Base-by-base conservation (phyloP, 1,140 invertebrate genomes). In the Brachionus paranguensis region DNA sequence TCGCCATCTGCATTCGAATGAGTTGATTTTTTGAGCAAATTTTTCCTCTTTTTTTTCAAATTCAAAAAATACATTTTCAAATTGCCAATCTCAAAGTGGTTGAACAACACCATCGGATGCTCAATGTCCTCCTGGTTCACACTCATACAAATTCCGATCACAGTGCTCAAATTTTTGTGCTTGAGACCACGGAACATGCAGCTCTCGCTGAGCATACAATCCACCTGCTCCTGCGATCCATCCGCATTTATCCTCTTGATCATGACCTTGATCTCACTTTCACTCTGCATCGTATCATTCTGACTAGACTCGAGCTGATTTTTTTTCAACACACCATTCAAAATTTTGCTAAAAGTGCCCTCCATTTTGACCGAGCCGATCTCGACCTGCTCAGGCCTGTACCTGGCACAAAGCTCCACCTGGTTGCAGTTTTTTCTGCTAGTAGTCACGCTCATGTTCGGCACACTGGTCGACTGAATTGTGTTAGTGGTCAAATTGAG, bases 81-180 rank as follows among this genome's bases (percentile, higher is more conserved):
- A 81, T 81, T 81, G 6, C 78, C 78, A 37, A 81, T 81, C 27
- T 81, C 78, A 81, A 76, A 76, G 20, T 76, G n/a, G 27, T 76
- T 76, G 14, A 76, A 76, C 10, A 76, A 8, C 11, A 47, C 72
- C 45, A 76, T 76, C 20, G 72, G 72, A 37, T 60, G 20, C 8
- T 64, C 29, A 11, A 79, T 17, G 11, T 29, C 4, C n/a, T 45
- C 43, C n/a, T 53, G 45, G 14, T n/a, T 12, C 37, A 14, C 27
- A 47, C 60, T 55, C 53, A 68, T 45, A 27, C 64, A 60, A 37
- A 81, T 68, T 33, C 78, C 78, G 11, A 81, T 33, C 3, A 81
- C 53, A 24, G 53, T 60, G 20, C 53, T 60, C 20, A 81, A 68
- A 68, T 81, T 81, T 17, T 81, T 81, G 33, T 81, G 78, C 33